Evolutionary conservation across 1,140 invertebrate genomes (phyloP), one percentile per base, ranked within the genome.

Genomic region (Drosophila athabasca): DNA sequence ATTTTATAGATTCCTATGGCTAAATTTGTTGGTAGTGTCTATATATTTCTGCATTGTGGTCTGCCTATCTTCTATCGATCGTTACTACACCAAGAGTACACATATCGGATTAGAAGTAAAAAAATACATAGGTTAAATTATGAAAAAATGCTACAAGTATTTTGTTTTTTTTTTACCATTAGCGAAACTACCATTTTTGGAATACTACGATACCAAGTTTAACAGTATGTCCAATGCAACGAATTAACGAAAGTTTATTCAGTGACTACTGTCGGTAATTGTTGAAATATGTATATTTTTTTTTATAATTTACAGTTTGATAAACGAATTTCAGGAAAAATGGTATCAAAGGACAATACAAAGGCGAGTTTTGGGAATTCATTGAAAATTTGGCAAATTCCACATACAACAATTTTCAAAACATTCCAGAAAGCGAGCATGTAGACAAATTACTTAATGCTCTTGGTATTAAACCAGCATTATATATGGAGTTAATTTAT

Each of bases 141-240:
- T 24, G 75, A 90, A 94, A 0, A 94, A 95, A 72, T 93, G 3
- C 6, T 29, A 29, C 15, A 24, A 29, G 2, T 29, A 29, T 9
- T 31, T 31, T 31, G 6, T 29, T 3, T n/a, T 19, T 46, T 48
- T 41, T 6, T 2, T 29, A n/a, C 44, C 8, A 17, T 17, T 9
- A 62, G 82, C 91, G 94, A 1, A 94, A 95, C 71, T 94, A 94
- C 83, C 94, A 94, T 72, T 93, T 93, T 1, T 95, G 95, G 95
- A 95, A 95, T 72, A 95, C 94, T 0, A 93, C 94, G 0, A 93
- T 95, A 60, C 94, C 95, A 0, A 92, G 93, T 17, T 76, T 93
- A 19, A 94, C 93, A 6, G 90, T 94, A 26, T 94, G 93, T 39
- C 92, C 93, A 1, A 91, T 92, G 61, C 79, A 84, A 0, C 92